A percentile compares a stretch with the other conserved stretches of the same genome.
phyloP scores from a whole-genome alignment of 2,113 vertebrate genomes.

The Hucho hucho region DNA sequence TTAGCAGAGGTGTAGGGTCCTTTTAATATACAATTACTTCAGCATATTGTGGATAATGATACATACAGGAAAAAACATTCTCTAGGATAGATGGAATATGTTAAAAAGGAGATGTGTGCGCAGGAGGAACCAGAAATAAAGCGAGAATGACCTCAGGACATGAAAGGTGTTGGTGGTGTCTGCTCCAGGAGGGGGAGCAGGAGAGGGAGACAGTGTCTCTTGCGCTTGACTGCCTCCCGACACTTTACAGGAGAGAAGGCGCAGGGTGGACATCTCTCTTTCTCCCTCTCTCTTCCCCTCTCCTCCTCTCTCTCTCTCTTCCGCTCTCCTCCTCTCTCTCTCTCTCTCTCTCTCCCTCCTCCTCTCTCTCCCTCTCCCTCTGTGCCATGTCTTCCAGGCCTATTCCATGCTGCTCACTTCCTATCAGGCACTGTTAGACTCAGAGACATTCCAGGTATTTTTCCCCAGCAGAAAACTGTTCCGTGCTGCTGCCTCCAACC shows the following conservation, averaged over 20 bases:
- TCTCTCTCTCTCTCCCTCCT: conserved; percentile 26
- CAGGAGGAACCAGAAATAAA: background rate
- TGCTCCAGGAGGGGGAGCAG: background rate
- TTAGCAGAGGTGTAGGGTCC: background rate
- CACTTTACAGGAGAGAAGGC: conserved; percentile 2
- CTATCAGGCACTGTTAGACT: conserved; percentile 50
- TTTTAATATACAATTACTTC: background rate
- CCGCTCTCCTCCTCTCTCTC: conserved; percentile 33
- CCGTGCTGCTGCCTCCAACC: conserved; percentile 42
- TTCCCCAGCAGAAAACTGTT: conserved; percentile 35
- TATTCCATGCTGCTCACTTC: conserved; percentile 3
- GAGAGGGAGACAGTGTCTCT: background rate
- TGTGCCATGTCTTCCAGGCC: conserved; percentile 19
- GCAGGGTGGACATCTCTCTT: background rate
- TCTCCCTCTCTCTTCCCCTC: conserved; percentile 15
- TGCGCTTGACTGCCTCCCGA: conserved; percentile 6
- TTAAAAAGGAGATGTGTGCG: background rate
- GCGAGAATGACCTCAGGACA: background rate
- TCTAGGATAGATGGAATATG: background rate
- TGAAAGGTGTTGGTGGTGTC: background rate
- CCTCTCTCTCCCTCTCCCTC: background rate
- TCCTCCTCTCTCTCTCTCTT: conserved; percentile 5
- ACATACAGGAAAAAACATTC: background rate
- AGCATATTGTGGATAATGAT: no score
- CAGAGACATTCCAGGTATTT: conserved; percentile 61